phyloP scores from a whole-genome alignment of 1,140 invertebrate genomes.

The Drosophila nigrodunni region DNA sequence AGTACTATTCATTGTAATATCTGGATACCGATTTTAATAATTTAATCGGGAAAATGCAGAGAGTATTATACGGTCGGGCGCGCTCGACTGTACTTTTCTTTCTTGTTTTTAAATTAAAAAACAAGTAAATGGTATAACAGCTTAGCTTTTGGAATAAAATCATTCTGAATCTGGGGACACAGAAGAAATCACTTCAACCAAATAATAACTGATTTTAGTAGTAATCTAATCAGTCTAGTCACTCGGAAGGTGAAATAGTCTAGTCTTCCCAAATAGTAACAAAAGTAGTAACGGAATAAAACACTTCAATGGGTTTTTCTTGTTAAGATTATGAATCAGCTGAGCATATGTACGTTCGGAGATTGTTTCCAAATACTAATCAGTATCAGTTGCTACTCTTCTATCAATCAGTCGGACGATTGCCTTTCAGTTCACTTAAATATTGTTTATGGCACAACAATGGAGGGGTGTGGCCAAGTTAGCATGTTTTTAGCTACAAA shows the following conservation, averaged over 20 bases:
- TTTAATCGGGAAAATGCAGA: too few relatives aligned
- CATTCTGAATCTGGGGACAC: too few relatives aligned
- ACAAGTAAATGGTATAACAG: too few relatives aligned
- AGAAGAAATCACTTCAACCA: too few relatives aligned
- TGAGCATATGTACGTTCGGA: not conserved
- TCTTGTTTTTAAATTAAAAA: too few relatives aligned
- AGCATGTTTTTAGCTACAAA: too few relatives aligned
- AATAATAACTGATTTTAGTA: not conserved
- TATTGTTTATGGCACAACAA: not conserved
- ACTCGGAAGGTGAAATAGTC: not conserved
- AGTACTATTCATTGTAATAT: too few relatives aligned
- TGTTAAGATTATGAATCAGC: slow-evolving; percentile 4
- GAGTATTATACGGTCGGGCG: too few relatives aligned
- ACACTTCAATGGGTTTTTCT: not conserved
- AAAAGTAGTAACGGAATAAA: too few relatives aligned
- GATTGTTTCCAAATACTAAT: not conserved
- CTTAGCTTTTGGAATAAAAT: too few relatives aligned
- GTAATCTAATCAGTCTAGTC: slow-evolving; percentile 1
- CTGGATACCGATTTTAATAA: too few relatives aligned
- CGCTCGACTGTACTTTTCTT: too few relatives aligned
- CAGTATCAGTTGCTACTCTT: slow-evolving; percentile 5
- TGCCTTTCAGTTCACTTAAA: not conserved
- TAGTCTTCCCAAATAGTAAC: not conserved
- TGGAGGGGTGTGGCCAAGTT: not conserved
- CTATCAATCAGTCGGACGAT: slow-evolving; percentile 5